phyloP scores from a whole-genome alignment of 2,797 vertebrate genomes.

The Falco columbarius region DNA sequence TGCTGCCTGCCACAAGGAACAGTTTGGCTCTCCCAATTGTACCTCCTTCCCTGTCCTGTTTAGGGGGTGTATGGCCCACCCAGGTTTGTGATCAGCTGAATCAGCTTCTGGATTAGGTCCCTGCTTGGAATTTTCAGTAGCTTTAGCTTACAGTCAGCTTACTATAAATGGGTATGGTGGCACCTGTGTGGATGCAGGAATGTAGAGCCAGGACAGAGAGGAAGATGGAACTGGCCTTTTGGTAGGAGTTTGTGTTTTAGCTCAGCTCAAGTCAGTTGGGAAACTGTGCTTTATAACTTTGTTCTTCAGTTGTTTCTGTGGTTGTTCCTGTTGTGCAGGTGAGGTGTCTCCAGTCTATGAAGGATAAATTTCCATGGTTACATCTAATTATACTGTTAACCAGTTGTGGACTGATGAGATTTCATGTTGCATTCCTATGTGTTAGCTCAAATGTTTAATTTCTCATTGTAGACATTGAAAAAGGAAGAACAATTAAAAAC shows the following conservation, averaged over 20 bases:
- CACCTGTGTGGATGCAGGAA: neutral
- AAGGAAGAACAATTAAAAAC: neutral
- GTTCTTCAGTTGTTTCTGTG: neutral
- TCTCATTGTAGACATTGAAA: neutral
- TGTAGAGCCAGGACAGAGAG: neutral
- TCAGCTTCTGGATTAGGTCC: neutral
- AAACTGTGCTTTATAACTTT: neutral
- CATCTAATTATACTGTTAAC: neutral
- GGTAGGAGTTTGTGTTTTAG: neutral
- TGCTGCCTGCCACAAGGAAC: neutral
- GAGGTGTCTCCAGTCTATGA: neutral
- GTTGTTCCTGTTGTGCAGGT: neutral
- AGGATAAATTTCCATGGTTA: neutral
- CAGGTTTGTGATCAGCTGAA: neutral
- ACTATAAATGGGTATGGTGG: neutral
- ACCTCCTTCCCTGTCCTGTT: neutral
- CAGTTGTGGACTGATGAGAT: neutral
- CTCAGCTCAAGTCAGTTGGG: neutral
- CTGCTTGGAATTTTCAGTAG: neutral
- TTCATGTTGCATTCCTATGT: neutral
- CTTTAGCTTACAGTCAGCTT: neutral
- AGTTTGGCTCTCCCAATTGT: neutral
- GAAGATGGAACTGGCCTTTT: neutral
- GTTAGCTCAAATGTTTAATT: neutral
- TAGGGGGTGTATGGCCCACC: neutral